Base-by-base conservation (phyloP, 2,797 vertebrate species). In the Gila robusta region DNA sequence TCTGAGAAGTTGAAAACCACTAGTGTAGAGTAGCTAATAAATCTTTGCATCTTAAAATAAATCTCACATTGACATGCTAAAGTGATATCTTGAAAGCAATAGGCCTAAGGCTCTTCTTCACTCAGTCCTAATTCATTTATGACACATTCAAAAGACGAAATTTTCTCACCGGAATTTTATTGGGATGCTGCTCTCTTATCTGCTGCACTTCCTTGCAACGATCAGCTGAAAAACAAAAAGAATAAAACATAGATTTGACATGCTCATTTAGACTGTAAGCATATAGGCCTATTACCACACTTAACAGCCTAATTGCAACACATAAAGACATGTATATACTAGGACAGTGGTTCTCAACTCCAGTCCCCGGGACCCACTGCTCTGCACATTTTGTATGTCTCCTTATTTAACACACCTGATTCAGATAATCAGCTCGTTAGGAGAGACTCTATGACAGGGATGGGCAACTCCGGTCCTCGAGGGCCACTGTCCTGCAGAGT, bases 171-270 rank as follows among this genome's bases (percentile, higher is more conserved):
- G 98, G 98, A 92, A 99, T 99, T 95, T 99, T 99, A 96, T 97
- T 99, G 21, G 98, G 98, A 90, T 99, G 98, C 93, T 99, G 98
- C 82, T 99, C 97, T 5, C 98, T 96, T 93, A 99, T 99, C 95
- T 99, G 98, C 94, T 98, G 97, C 69, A 99, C 98, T 93, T 99
- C 98, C 93, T 98, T 99, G 95, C 97, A 98, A 88, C 98, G 97
- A 92, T 99, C 98, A 92, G 96, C 98, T 99, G 94, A 19, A 89
- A 89, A 69, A 41, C 41, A 89, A 89, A 89, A 85, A 86, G 62
- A 62, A 59, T 0, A 77, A 85, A 21, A 80, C 17, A 67, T 21
- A 49, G 17, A 71, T 52, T 32, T 81, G 32, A 19, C 52, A 66
- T 28, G 17, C 47, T 52, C 2, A 23, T 56, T 76, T 35, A 76